These are phyloP conservation scores for Acrossocheilus wenchowensis DNA, from an alignment of 2,797 vertebrate species.

Conservation along the genomic window DNA sequence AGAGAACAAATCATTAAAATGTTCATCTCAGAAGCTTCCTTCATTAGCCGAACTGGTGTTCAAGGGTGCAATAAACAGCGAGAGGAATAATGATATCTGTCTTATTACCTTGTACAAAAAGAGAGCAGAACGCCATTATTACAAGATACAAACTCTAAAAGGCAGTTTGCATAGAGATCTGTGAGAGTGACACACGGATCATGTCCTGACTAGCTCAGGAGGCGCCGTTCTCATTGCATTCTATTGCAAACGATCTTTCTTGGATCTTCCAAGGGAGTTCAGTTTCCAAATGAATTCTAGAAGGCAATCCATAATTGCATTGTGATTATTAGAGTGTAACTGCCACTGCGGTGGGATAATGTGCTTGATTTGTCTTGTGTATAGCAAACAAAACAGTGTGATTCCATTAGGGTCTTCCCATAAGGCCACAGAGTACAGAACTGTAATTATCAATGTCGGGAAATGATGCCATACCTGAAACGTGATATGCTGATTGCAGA, in stretches of 20 bases:
- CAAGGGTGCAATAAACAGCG: conserved; percentile 8
- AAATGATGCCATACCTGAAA: conserved; percentile 41
- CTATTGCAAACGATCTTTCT: conserved; percentile 2
- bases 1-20: conserved; percentile 1
- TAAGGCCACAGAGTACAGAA: conserved; percentile 22
- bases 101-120: conserved; percentile 31
- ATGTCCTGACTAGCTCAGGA: conserved; percentile 7
- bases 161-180: not conserved
- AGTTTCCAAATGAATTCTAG: conserved; percentile 32
- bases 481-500: conserved; percentile 1
- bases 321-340: conserved; percentile 46
- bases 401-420: conserved; percentile 35
- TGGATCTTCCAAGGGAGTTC: conserved; percentile 23
- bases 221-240: conserved; percentile 15
- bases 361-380: conserved; percentile 47
- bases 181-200: not conserved
- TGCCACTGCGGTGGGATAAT: conserved; percentile 48
- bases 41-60: not conserved
- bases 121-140: not conserved
- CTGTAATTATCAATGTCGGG: conserved; percentile 46
- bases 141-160: not conserved
- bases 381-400: conserved; percentile 36
- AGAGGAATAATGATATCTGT: conserved; percentile 33
- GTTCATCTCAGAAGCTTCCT: not conserved
- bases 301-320: conserved; percentile 49